Evolutionary conservation across 2,113 vertebrate species (phyloP).

Genomic region (Oncorhynchus gorbuscha): DNA sequence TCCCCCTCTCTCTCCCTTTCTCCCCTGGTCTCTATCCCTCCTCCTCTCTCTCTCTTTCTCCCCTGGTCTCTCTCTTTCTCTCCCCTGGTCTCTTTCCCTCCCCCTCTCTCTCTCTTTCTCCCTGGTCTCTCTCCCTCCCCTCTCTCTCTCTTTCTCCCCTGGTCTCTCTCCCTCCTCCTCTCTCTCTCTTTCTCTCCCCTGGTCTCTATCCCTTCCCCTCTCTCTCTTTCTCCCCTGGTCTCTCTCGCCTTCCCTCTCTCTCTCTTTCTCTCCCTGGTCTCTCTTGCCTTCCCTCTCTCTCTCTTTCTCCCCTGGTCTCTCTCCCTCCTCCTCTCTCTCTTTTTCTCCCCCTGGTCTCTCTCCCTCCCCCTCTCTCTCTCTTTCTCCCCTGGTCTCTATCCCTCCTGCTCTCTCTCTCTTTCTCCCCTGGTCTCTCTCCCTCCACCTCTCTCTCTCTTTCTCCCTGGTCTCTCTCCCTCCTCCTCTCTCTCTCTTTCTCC

Average conservation of each 20-base stretch:
- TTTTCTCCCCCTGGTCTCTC: not conserved
- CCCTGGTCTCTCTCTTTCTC: not conserved
- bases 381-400: no score
- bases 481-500: not conserved
- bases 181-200: constrained; percentile 4
- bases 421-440: not conserved
- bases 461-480: no score
- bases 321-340: not conserved
- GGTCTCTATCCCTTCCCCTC: not conserved
- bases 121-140: no score
- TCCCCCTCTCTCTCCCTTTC: no score
- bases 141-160: not conserved
- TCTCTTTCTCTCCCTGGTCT: not conserved
- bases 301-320: no score
- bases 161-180: not conserved
- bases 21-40: not conserved
- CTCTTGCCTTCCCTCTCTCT: not conserved
- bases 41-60: not conserved
- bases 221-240: no score
- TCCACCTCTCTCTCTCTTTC: not conserved
- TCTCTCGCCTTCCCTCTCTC: no score
- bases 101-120: not conserved
- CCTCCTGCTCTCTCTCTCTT: no score
- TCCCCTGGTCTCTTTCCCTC: not conserved
- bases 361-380: no score